These are phyloP conservation scores for Notarius quadriscutis DNA, from an alignment of 2,113 vertebrate species.

Conservation along the genomic window DNA sequence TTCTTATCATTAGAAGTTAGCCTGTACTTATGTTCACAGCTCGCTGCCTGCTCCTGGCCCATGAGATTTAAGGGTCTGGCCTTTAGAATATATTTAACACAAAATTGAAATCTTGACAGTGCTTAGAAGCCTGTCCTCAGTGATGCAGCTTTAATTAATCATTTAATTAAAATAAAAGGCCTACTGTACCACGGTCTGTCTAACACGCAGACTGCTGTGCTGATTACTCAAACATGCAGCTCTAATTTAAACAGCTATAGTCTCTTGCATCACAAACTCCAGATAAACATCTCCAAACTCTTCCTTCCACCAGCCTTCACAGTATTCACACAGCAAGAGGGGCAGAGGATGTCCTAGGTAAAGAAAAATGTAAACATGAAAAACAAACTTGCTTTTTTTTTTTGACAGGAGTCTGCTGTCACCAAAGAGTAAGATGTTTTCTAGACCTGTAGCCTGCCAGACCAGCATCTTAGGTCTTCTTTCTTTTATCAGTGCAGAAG, in stretches of 20 bases:
- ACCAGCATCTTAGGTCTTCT: background rate
- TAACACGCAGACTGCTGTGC: constrained; percentile 73
- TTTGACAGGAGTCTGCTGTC: constrained; percentile 38
- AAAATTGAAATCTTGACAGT: constrained; percentile 89
- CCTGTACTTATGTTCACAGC: constrained; percentile 90
- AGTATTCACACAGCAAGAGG: constrained; percentile 17
- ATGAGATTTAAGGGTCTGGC: constrained; percentile 89
- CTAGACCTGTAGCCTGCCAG: constrained; percentile 6
- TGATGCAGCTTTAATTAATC: constrained; percentile 85
- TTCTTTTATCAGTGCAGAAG: background rate
- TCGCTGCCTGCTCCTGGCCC: constrained; percentile 83
- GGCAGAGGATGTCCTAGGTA: constrained; percentile 38
- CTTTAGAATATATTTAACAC: constrained; percentile 94
- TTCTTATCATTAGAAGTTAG: constrained; percentile 91
- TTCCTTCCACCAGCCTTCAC: constrained; percentile 38
- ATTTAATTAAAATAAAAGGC: constrained; percentile 54
- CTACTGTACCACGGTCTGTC: constrained; percentile 75
- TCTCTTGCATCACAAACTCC: constrained; percentile 25
- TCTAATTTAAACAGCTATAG: constrained; percentile 74
- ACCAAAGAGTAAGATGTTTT: constrained; percentile 23
- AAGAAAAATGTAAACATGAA: constrained; percentile 55
- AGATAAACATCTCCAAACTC: constrained; percentile 32
- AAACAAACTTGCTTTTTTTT: constrained; percentile 30
- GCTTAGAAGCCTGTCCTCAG: constrained; percentile 80
- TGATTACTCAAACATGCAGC: constrained; percentile 74